Evolutionary conservation across 2,113 vertebrate species (phyloP), one percentile per base, ranked within the genome.

Genomic region (Eleginops maclovinus): DNA sequence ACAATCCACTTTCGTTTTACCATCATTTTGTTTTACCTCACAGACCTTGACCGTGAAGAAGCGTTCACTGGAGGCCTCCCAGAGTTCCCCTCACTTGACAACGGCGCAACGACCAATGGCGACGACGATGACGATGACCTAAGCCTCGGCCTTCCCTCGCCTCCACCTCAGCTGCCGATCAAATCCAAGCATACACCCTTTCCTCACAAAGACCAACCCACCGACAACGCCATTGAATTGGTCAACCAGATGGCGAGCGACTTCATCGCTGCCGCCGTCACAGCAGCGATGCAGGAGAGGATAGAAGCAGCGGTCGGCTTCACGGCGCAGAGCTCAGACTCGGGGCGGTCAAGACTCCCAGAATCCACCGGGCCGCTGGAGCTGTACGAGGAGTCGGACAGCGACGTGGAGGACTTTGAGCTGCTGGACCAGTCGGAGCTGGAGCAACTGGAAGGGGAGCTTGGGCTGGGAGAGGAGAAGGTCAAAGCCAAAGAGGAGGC

Each of bases 371-470:
- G 77, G 13, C 84, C 93, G 0, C 87, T 90, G 79, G 92, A 92
- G 49, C 61, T 88, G 14, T 93, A 73, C 0, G 96, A 97, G 79
- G 97, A 98, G 78, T 97, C 97, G 51, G 98, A 99, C 93, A 95
- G 96, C 4, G 98, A 99, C 44, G 96, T 96, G 72, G 97, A 99
- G 88, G 98, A 99, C 94, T 99, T 99, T 91, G 98, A 99, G 96
- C 95, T 99, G 84, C 95, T 99, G 87, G 98, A 99, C 90, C 97
- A 99, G 92, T 97, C 98, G 3, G 98, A 99, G 95, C 95, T 99
- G 72, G 97, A 99, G 91, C 96, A 98, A 60, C 95, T 98, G 83
- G 97, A 97, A 85, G 95, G 93, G n/a, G 98, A 98, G 82, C 59
- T 98, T 88, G 96, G 95, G 79, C 95, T 96, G 79, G 91, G 93